Base-by-base conservation (phyloP, 1,140 invertebrate genomes). In the Drosophila mojavensis region DNA sequence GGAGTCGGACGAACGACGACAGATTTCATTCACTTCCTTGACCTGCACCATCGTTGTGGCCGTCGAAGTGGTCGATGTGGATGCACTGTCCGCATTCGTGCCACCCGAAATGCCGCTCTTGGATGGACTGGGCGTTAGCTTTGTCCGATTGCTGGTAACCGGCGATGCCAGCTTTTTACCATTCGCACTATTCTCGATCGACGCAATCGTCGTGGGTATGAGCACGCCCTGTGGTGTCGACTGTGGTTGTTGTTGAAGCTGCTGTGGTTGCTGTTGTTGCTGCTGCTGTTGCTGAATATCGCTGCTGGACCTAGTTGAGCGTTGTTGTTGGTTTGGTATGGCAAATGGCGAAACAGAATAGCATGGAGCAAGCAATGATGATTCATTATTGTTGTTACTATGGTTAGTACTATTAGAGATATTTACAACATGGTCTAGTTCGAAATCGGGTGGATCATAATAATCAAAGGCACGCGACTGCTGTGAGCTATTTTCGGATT, bases 1-100 rank as follows among this genome's bases (percentile, higher is more conserved):
- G 3, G 98, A 98, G 92, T 98, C 98, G 4, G 97, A 98, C 0
- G 97, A 98, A 66, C 97, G 94, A 53, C 97, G 93, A 84, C 96
- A 95, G 61, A 96, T 95, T 67, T 93, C 92, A 41, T 88, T 77
- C 45, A 79, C 54, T 28, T 77, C 77, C 33, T 89, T 91, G 33
- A 60, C 63, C 28, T 75, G 84, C 54, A 85, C 73, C 89, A 91
- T 90, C n/a, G 91, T 89, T 6, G 86, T 83, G 5, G 83, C 81
- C 24, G 91, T 91, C 30, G 88, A 81, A 51, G 79, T 48, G 9
- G 88, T 80, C 0, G 90, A 84, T 13, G 89, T 90, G 15, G 89
- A 91, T 26, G 79, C 79, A 70, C 84, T 91, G 47, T 91, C 90
- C 2, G 90, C 84, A 69, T 72, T 88, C 1, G 76, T 81, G 7